Base-by-base conservation (phyloP, 2,113 vertebrate genomes). In the Microtus richardsoni region DNA sequence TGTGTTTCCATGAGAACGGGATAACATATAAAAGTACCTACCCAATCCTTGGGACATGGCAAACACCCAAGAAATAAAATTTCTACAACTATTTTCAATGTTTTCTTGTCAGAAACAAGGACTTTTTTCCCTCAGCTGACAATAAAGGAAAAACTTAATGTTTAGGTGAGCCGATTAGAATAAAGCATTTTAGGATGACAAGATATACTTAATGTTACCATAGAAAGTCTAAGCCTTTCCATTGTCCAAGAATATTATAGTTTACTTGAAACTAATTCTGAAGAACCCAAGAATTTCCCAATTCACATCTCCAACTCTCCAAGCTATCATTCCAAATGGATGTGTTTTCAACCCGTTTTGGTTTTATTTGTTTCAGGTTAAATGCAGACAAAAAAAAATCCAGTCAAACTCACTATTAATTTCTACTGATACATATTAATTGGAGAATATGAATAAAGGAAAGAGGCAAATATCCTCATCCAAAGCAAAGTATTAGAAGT, bases 1-100 rank as follows among this genome's bases (percentile, higher is more conserved):
- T 74, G 60, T 75, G 60, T 92, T 97, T 97, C 95, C 93, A 41
- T 94, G 85, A 92, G 96, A 97, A 96, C 74, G 74, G 93, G 91
- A 83, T 97, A 95, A 96, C 82, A 28, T 94, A 73, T 97, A 91
- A 95, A 94, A 90, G 60, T 90, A 93, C 93, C 90, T 95, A 90
- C 36, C 77, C 0, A 52, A 89, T 95, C 90, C 91, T 86, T 82
- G 62, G 85, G 84, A 96, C 71, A 92, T 95, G 94, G 95, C 52
- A 94, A 95, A 86, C 73, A 68, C 62, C 77, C 92, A 96, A 88
- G 70, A 96, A 95, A 92, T 94, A 78, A 30, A 89, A 11, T 92
- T 95, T 94, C 94, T 94, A 93, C 84, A 88, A n/a, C 95, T 93
- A 78, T 90, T 86, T 93, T 96, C 96, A 97, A 93, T 54, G 90